Percentiles rank a stretch among this genome's conserved stretches.
phyloP scores from a whole-genome alignment of 2,888 invertebrate genomes.

The Parochlus steinenii region DNA sequence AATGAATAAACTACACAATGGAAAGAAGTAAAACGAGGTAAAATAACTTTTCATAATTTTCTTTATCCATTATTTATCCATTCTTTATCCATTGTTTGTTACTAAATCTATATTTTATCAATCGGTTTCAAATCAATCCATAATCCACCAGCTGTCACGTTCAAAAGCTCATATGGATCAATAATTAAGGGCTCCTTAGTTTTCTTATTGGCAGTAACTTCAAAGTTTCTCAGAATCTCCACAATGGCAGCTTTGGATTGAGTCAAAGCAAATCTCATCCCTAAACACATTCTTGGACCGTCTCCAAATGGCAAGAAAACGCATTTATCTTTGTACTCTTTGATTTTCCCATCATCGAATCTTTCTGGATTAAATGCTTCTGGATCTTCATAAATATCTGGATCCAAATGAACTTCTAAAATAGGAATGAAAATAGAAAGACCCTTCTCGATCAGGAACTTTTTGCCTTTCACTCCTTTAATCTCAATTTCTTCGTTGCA shows the following conservation, averaged over 20 bases:
- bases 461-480: slow-evolving; percentile 5
- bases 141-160: slow-evolving; percentile 20
- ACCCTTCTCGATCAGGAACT: slow-evolving; percentile 5
- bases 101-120: too few relatives aligned
- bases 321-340: slow-evolving; percentile 19
- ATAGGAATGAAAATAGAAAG: slow-evolving; percentile 1
- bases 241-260: slow-evolving; percentile 25
- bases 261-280: slow-evolving; percentile 25
- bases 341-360: slow-evolving; percentile 24
- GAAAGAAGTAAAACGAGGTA: too few relatives aligned
- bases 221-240: slow-evolving; percentile 23
- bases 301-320: slow-evolving; percentile 28
- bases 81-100: too few relatives aligned
- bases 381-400: slow-evolving; percentile 32
- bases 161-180: slow-evolving; percentile 19
- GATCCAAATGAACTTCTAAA: slow-evolving; percentile 29
- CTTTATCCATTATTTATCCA: too few relatives aligned
- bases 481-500: slow-evolving; percentile 4
- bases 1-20: too few relatives aligned
- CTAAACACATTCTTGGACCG: slow-evolving; percentile 29
- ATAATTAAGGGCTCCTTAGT: slow-evolving; percentile 22
- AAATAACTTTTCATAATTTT: too few relatives aligned
- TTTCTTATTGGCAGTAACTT: slow-evolving; percentile 22
- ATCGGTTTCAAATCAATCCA: slow-evolving; percentile 22
- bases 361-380: slow-evolving; percentile 35